Conservation (phyloP, 2,888 invertebrate species). For the Lepidonotus clava region DNA sequence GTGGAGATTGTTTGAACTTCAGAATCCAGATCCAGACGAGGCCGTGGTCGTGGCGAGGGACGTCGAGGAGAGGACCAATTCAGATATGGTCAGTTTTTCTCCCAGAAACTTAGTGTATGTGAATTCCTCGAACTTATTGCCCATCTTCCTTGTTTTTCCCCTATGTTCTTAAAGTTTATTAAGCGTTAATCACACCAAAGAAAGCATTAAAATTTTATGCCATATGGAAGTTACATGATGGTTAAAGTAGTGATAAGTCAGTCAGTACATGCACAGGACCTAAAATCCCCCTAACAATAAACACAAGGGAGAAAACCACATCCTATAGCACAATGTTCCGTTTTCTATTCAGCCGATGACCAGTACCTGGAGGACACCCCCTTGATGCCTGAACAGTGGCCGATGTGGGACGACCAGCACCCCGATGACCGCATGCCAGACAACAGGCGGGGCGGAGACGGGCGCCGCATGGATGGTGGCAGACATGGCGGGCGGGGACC, state of each 20-base stretch:
- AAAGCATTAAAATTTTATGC: no score
- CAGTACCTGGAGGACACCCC: conserved; percentile 9
- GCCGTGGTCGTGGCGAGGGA: conserved; percentile 12
- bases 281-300: no score
- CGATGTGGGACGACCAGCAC: conserved; percentile 34
- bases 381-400: not conserved
- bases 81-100: not conserved
- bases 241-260: no score
- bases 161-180: no score
- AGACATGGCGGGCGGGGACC: not conserved
- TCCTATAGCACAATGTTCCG: no score
- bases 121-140: no score
- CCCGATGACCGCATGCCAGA: not conserved
- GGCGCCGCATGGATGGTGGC: not conserved
- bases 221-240: no score
- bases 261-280: no score
- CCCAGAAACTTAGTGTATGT: no score
- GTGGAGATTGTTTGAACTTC: not conserved
- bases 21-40: not conserved
- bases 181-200: no score
- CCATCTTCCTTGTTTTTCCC: no score
- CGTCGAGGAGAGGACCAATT: conserved; percentile 18
- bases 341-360: not conserved
- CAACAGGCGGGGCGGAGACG: not conserved
- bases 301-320: no score